phyloP scores from a whole-genome alignment of 2,888 invertebrate species.

The Cheilosia urbana region DNA sequence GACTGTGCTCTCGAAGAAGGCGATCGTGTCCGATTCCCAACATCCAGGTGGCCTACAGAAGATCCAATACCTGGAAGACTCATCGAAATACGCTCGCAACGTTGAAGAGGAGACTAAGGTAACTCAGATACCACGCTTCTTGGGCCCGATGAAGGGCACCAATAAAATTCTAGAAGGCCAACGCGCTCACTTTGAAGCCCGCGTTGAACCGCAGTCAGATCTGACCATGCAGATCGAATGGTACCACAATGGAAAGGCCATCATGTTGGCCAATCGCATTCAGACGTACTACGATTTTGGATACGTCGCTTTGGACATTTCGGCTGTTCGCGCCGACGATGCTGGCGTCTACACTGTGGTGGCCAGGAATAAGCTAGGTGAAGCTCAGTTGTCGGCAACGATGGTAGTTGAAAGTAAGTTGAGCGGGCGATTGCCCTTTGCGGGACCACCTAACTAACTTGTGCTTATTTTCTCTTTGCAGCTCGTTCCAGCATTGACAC shows the following conservation, averaged over 20 bases:
- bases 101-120: slow-evolving; percentile 90
- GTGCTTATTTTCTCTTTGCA: slow-evolving; percentile 82
- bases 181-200: slow-evolving; percentile 96
- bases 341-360: slow-evolving; percentile 96
- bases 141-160: slow-evolving; percentile 95
- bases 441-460: background rate
- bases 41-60: slow-evolving; percentile 96
- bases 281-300: slow-evolving; percentile 98
- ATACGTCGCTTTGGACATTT: slow-evolving; percentile 97
- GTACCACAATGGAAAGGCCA: slow-evolving; percentile 97
- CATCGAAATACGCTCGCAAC: slow-evolving; percentile 88
- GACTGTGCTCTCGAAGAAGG: slow-evolving; percentile 93
- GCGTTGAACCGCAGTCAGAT: slow-evolving; percentile 97
- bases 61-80: slow-evolving; percentile 95
- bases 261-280: slow-evolving; percentile 95
- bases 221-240: slow-evolving; percentile 96
- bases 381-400: slow-evolving; percentile 91
- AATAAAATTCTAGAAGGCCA: slow-evolving; percentile 97
- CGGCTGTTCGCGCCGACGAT: slow-evolving; percentile 96
- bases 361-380: slow-evolving; percentile 95
- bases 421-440: background rate
- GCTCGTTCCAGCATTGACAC: slow-evolving; percentile 95
- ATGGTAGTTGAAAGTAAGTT: slow-evolving; percentile 95
- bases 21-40: slow-evolving; percentile 94
- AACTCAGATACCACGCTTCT: slow-evolving; percentile 93